A percentile compares a stretch with the other conserved stretches of the same genome.
phyloP scores from a whole-genome alignment of 2,113 vertebrate species.

The Dipodomys spectabilis region DNA sequence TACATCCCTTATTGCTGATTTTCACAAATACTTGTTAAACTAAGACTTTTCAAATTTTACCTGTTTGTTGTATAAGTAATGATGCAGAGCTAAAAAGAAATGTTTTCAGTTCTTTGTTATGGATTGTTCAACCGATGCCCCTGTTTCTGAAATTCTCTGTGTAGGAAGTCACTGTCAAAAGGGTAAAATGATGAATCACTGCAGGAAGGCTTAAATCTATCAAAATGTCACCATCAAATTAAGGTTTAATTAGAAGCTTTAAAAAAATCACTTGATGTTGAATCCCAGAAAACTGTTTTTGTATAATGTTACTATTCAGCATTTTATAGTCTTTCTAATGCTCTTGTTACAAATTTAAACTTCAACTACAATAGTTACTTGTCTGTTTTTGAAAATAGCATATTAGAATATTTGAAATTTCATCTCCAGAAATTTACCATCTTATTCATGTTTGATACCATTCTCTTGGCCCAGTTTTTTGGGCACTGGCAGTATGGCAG shows the following conservation, averaged over 20 bases:
- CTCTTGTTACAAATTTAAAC: neutral
- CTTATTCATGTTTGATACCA: neutral
- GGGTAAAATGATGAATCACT: conserved; percentile 55
- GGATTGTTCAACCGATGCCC: conserved; percentile 44
- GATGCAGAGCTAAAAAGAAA: neutral
- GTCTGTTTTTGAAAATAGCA: neutral
- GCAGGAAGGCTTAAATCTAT: conserved; percentile 61
- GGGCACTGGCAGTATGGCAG: neutral
- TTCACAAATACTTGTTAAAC: neutral
- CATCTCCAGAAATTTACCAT: neutral
- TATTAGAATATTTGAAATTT: neutral
- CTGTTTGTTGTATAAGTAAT: neutral
- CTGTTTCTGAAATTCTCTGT: conserved; percentile 50
- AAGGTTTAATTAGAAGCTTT: conserved; percentile 68
- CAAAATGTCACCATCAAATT: conserved; percentile 72
- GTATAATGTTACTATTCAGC: conserved; percentile 37
- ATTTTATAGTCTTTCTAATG: conserved; percentile 41
- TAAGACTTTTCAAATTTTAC: neutral
- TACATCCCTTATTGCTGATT: neutral
- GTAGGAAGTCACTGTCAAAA: conserved; percentile 72
- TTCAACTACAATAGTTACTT: conserved; percentile 1
- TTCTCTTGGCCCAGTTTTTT: neutral
- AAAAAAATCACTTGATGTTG: conserved; percentile 9
- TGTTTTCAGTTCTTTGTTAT: too few species aligned
- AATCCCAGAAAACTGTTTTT: conserved; percentile 47